These are phyloP conservation scores for Acanthopagrus latus DNA, from an alignment of 2,797 vertebrate genomes.

Conservation along the genomic window DNA sequence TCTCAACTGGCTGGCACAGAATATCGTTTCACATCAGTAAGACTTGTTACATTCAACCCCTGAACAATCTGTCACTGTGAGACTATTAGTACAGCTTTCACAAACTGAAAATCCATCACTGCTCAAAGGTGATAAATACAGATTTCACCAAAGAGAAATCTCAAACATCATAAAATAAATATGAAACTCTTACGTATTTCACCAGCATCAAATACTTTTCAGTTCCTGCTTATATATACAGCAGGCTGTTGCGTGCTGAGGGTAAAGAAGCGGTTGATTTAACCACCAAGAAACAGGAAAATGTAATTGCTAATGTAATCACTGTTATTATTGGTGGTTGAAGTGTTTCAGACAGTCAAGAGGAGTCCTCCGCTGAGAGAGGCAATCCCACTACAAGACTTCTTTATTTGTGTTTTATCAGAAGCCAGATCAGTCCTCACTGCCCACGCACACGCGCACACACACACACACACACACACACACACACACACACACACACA, in stretches of 20 bases:
- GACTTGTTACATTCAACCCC: constrained; percentile 34
- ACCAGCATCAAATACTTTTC: constrained; percentile 4
- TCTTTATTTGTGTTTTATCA: constrained; percentile 38
- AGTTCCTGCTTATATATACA: background rate
- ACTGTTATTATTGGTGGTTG: constrained; percentile 27
- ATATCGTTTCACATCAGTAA: constrained; percentile 42
- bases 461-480: no score
- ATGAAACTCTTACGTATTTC: constrained; percentile 36
- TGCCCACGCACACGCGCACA: constrained; percentile 21
- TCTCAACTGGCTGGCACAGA: constrained; percentile 9
- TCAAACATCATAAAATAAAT: constrained; percentile 25
- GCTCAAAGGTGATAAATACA: constrained; percentile 18
- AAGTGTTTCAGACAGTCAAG: constrained; percentile 1
- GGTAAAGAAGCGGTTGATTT: constrained; percentile 22
- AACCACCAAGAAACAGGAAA: constrained; percentile 30
- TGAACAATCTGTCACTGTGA: constrained; percentile 22
- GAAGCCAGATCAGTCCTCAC: constrained; percentile 38
- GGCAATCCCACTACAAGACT: constrained; percentile 10
- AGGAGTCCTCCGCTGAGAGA: constrained; percentile 23
- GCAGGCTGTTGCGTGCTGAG: background rate
- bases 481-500: no score
- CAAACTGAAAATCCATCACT: constrained; percentile 37
- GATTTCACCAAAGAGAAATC: constrained; percentile 22
- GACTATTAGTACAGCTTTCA: constrained; percentile 40
- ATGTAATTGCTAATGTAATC: constrained; percentile 1